Percentiles rank a stretch among this genome's conserved stretches.
Evolutionary conservation across 2,888 invertebrate species (phyloP).

Genomic region (Lagria hirta): DNA sequence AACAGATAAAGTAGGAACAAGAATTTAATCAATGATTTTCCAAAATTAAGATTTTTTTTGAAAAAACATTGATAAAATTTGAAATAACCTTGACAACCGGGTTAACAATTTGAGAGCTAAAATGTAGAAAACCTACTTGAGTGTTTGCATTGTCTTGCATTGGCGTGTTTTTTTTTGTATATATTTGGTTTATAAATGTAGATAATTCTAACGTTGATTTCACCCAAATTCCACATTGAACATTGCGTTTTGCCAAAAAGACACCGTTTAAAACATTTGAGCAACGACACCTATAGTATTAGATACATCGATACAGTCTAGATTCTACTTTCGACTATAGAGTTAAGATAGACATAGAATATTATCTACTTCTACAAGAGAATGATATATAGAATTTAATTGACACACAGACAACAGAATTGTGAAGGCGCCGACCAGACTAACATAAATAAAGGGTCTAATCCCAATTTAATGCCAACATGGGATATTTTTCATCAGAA

Average conservation of each 20-base stretch:
- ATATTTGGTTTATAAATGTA: constrained; percentile 9
- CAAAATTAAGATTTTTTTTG: too few species aligned
- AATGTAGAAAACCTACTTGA: constrained; percentile 23
- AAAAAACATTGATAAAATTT: constrained; percentile 8
- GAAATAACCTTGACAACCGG: constrained; percentile 46
- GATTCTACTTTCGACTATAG: constrained; percentile 41
- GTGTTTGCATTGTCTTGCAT: constrained; percentile 30
- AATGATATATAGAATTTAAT: constrained; percentile 46
- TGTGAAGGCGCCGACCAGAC: constrained; percentile 29
- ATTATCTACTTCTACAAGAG: constrained; percentile 36
- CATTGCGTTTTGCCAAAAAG: constrained; percentile 55
- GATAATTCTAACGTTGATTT: constrained; percentile 49
- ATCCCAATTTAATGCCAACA: constrained; percentile 7
- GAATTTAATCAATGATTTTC: constrained; percentile 36
- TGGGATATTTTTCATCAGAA: constrained; percentile 9
- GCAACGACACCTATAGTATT: constrained; percentile 54
- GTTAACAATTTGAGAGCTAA: constrained; percentile 28
- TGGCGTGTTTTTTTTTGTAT: constrained; percentile 18
- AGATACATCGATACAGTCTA: constrained; percentile 51
- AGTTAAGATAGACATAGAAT: constrained; percentile 41
- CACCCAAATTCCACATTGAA: constrained; percentile 57
- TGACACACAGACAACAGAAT: constrained; percentile 46
- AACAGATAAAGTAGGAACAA: constrained; percentile 46
- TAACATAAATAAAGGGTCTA: constrained; percentile 6
- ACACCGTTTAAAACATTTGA: constrained; percentile 47